Evolutionary conservation across 2,888 invertebrate genomes (phyloP).

Genomic region (Magallana nippona): DNA sequence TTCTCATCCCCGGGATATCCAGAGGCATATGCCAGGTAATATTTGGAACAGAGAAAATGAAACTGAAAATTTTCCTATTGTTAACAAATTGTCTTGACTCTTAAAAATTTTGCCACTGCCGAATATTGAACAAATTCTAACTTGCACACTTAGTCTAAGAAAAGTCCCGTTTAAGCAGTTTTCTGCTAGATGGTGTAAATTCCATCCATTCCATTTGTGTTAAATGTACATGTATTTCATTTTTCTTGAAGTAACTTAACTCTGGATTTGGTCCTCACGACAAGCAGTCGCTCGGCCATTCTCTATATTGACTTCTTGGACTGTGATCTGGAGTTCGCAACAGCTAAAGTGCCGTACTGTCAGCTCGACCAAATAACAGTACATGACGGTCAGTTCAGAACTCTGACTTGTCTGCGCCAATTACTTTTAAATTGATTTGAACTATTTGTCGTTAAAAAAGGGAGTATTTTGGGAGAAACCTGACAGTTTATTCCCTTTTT

Average conservation of each 20-base stretch:
- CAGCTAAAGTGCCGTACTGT: constrained; percentile 48
- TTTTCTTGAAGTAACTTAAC: constrained; percentile 44
- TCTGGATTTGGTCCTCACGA: constrained; percentile 31
- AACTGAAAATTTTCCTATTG: too few relatives aligned
- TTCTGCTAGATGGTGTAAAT: too few relatives aligned
- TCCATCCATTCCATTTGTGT: too few relatives aligned
- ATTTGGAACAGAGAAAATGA: too few relatives aligned
- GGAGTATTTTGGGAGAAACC: too few relatives aligned
- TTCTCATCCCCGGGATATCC: constrained; percentile 48
- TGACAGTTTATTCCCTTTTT: too few relatives aligned
- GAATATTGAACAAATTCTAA: too few relatives aligned
- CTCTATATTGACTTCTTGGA: constrained; percentile 45
- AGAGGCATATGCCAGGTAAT: constrained; percentile 39
- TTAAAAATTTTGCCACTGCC: too few relatives aligned
- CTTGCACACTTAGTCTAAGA: too few relatives aligned
- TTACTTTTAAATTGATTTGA: not conserved
- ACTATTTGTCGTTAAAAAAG: not conserved
- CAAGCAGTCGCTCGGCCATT: constrained; percentile 22
- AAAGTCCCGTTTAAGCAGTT: too few relatives aligned
- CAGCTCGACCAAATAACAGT: constrained; percentile 47
- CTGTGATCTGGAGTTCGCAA: constrained; percentile 47
- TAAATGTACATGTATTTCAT: not conserved
- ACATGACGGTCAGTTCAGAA: constrained; percentile 44
- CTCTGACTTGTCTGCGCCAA: too few relatives aligned
- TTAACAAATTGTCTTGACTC: too few relatives aligned